Base-by-base conservation (phyloP, 2,888 invertebrate species). In the Electrophaes corylata region DNA sequence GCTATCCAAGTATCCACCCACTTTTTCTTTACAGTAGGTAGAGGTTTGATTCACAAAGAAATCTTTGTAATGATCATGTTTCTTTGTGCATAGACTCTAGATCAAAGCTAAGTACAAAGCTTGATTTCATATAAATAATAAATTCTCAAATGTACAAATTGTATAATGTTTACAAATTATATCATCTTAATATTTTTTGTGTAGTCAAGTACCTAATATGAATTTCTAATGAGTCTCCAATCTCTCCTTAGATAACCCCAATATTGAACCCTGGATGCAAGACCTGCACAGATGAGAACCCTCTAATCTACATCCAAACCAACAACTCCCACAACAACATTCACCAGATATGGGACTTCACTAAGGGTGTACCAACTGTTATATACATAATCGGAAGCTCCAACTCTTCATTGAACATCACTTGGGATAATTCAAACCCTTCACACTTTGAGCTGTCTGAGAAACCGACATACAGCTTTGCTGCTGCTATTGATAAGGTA, bases 271-370 rank as follows among this genome's bases (percentile, higher is more conserved):
- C 90, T 1, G 84, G 83, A 35, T 90, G 89, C 56, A 20, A 62
- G 0, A 55, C 59, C 18, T 91, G 91, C 60, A 67, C 73, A 3
- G 62, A 69, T 1, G 75, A 76, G 40, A 76, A 83, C 0, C 91
- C 90, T 1, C 75, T 94, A 0, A 68, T 93, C 3, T 92, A 95
- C 70, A 81, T 94, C 6, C 81, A 84, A 71, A 94, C 94, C 0
- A 90, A 87, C 18, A 94, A 94, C 0, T 59, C 78, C 0, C 79
- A 90, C 43, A 94, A 95, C 76, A 92, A 92, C 0, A 76, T 95
- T 0, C 95, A 95, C 73, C 94, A 95, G 73, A 66, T 95, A 44
- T 94, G 95, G 94, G 94, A 94, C 79, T 94, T 95, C 67, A 90
- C 92, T 2, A 54, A 70, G 19, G 91, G 93, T 3, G 84, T 91